Evolutionary conservation across 1,140 invertebrate genomes (phyloP).

Genomic region (Aricia agestis): DNA sequence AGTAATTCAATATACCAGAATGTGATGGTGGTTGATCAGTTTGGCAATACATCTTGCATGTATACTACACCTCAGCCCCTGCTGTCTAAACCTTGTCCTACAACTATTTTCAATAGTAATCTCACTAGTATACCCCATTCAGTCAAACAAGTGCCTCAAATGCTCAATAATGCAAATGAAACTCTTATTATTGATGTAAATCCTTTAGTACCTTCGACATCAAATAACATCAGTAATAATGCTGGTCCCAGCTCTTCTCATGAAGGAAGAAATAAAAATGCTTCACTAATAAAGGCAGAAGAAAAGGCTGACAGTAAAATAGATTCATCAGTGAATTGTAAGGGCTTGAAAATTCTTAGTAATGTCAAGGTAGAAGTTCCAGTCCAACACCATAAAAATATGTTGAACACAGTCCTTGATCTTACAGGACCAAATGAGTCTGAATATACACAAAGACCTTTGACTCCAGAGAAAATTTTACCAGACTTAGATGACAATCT

Average conservation of each 20-base stretch:
- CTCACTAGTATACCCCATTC: conserved; percentile 32
- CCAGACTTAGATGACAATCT: conserved; percentile 60
- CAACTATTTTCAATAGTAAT: conserved; percentile 44
- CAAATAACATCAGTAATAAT: conserved; percentile 19
- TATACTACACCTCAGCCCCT: conserved; percentile 54
- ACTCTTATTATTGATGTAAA: conserved; percentile 64
- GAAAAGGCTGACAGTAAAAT: conserved; percentile 40
- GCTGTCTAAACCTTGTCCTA: conserved; percentile 42
- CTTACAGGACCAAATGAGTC: conserved; percentile 59
- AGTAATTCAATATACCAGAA: conserved; percentile 65
- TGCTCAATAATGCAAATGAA: conserved; percentile 50
- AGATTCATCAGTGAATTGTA: conserved; percentile 44
- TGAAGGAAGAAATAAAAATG: conserved; percentile 20
- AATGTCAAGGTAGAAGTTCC: conserved; percentile 74
- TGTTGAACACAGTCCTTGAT: conserved; percentile 67
- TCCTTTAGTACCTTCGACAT: conserved; percentile 41
- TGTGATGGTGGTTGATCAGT: conserved; percentile 70
- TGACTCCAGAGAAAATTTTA: conserved; percentile 54
- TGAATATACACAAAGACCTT: conserved; percentile 43
- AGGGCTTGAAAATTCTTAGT: conserved; percentile 72
- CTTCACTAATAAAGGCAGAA: conserved; percentile 29
- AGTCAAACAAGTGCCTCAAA: conserved; percentile 38
- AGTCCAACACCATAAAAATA: conserved; percentile 64
- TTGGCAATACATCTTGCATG: conserved; percentile 63
- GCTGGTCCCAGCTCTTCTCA: conserved; percentile 20